Base-by-base conservation (phyloP, 2,888 invertebrate species). In the Malthinus seriepunctatus region DNA sequence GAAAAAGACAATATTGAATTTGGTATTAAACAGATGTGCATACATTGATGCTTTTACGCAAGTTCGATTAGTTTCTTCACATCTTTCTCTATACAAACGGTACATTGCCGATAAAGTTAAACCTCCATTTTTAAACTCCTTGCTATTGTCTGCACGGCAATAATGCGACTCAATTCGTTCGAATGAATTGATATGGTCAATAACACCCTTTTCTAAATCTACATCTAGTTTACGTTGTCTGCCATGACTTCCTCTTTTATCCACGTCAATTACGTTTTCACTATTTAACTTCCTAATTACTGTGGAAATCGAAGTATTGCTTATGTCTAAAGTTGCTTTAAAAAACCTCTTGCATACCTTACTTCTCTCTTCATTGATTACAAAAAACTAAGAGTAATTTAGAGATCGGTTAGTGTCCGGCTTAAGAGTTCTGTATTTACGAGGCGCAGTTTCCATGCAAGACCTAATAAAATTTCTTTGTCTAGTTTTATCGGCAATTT, bases 91-190 rank as follows among this genome's bases (percentile, higher is more conserved):
- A 15, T 47, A 47, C 11, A 47, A 68, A 15, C 58, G 57, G 63
- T 71, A 70, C 50, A 71, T 62, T 42, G 70, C 67, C 50, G 65
- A 58, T 44, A 72, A 61, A 54, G 57, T 70, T 57, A 68, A 69
- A 46, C 62, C 51, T 32, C 68, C 67, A 33, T 65, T 70, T 53
- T 68, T 63, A 53, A 54, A 65, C 51, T 65, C 59, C 39, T 61
- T 59, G 32, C 56, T 56, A 37, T 65, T 71, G 51, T 69, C 51
- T 38, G 59, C 60, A 42, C 66, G 51, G 10, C 63, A 37, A 48
- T 69, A 68, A 56, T 68, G 68, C 8, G 67, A 68, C 55, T 71
- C 68, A 32, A 72, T 51, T 56, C 64, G 53, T n/a, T 63, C 62
- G 61, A 70, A 65, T 32, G 62, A 61, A 55, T 67, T 56, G 42